Percentiles rank a stretch among this genome's conserved stretches.
Conservation (phyloP, 2,113 vertebrate species). For the Triplophysa tibetana region DNA sequence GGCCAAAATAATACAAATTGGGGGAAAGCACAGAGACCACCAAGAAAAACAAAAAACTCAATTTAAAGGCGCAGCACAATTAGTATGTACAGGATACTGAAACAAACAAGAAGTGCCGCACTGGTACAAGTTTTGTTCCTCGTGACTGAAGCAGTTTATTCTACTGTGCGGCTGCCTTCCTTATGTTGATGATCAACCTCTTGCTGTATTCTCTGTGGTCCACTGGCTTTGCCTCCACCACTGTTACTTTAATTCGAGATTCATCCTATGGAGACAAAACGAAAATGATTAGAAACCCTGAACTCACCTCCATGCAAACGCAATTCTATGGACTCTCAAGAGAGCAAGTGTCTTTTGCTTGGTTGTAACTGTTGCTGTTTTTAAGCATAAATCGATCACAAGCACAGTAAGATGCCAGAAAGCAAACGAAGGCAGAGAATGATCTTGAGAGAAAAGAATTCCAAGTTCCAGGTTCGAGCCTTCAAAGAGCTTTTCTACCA, state of each 20-base stretch:
- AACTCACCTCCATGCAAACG: not conserved
- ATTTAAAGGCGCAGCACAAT: constrained; percentile 13
- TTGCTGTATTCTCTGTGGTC: constrained; percentile 90
- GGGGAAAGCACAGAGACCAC: constrained; percentile 28
- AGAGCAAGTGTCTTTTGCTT: not conserved
- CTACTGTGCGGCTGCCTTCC: constrained; percentile 74
- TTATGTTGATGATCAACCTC: constrained; percentile 86
- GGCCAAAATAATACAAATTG: constrained; percentile 16
- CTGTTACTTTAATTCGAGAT: constrained; percentile 91
- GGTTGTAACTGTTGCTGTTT: constrained; percentile 2
- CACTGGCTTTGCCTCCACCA: constrained; percentile 87
- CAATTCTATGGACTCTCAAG: not conserved
- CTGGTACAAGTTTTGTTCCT: not conserved
- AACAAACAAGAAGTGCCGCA: constrained; percentile 31
- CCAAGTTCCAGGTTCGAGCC: not conserved
- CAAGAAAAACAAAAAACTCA: constrained; percentile 23
- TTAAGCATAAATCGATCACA: not conserved
- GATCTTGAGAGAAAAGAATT: not conserved
- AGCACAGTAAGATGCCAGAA: not conserved
- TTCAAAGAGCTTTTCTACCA: not conserved
- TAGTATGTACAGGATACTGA: not conserved
- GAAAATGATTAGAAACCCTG: not conserved
- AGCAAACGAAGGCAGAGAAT: not conserved
- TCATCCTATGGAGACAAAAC: constrained; percentile 80
- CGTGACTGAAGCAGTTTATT: not conserved